phyloP scores from a whole-genome alignment of 2,888 invertebrate species.

The Sesia apiformis region DNA sequence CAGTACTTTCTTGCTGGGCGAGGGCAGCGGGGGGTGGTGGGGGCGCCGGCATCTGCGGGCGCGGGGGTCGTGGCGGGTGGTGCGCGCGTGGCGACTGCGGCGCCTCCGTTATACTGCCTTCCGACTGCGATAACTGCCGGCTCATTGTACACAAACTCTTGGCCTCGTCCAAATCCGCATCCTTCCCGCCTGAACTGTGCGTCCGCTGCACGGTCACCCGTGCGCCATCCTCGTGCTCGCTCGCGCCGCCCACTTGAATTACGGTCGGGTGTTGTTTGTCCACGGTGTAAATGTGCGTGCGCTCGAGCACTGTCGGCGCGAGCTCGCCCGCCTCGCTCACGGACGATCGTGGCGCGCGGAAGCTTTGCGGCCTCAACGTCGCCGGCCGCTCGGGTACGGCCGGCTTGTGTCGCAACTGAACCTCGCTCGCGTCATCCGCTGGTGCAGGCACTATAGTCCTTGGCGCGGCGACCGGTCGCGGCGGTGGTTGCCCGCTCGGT shows the following conservation, averaged over 20 bases:
- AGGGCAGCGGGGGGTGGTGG: constrained; percentile 19
- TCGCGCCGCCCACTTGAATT: constrained; percentile 67
- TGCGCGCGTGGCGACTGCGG: constrained; percentile 41
- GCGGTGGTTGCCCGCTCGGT: constrained; percentile 72
- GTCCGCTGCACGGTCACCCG: constrained; percentile 59
- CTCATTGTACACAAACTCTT: constrained; percentile 47
- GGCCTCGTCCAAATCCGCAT: constrained; percentile 53
- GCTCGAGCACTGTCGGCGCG: constrained; percentile 74
- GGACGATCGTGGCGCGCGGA: constrained; percentile 54
- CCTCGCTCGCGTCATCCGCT: constrained; percentile 39
- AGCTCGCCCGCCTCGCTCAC: constrained; percentile 23
- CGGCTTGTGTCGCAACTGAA: constrained; percentile 80
- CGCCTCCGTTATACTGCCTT: constrained; percentile 75
- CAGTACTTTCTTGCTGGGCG: constrained; percentile 33
- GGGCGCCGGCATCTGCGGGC: constrained; percentile 35
- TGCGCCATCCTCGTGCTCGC: constrained; percentile 29
- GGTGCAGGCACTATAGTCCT: constrained; percentile 42
- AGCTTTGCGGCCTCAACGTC: constrained; percentile 76
- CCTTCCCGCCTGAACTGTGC: constrained; percentile 60
- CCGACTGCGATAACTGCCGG: constrained; percentile 72
- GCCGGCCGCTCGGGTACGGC: constrained; percentile 88
- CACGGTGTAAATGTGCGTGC: constrained; percentile 81
- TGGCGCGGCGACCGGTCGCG: constrained; percentile 65
- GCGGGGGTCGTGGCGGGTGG: constrained; percentile 37
- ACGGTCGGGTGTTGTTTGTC: constrained; percentile 85